Evolutionary conservation across 2,113 vertebrate species (phyloP).

Genomic region (Vicugna pacos): DNA sequence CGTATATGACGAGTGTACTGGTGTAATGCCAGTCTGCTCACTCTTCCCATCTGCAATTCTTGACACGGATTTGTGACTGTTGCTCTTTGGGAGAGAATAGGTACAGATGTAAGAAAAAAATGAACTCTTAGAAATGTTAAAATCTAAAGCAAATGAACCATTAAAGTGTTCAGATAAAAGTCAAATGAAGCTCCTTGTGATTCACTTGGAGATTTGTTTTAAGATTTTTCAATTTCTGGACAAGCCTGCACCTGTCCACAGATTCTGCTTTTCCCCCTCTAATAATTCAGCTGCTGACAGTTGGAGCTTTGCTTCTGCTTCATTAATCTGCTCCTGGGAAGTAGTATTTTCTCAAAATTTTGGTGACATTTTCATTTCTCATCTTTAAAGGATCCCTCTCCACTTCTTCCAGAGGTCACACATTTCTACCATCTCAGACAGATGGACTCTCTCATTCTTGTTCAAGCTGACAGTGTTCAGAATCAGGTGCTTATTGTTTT

Average conservation of each 20-base stretch:
- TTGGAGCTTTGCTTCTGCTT: constrained; percentile 74
- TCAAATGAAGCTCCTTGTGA: constrained; percentile 37
- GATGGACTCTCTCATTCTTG: constrained; percentile 58
- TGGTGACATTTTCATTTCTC: constrained; percentile 82
- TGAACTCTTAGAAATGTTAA: constrained; percentile 48
- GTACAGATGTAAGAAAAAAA: background rate
- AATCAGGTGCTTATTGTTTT: background rate
- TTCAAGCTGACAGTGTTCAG: background rate
- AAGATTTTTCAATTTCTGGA: constrained; percentile 54
- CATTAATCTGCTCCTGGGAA: constrained; percentile 81
- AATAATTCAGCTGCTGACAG: constrained; percentile 78
- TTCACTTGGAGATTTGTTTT: constrained; percentile 19
- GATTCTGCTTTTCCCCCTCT: constrained; percentile 51
- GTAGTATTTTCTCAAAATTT: constrained; percentile 76
- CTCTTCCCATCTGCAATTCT: background rate
- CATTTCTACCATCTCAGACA: constrained; percentile 58
- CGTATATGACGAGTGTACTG: background rate
- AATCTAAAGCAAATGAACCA: constrained; percentile 44
- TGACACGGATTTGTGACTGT: background rate
- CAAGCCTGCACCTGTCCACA: constrained; percentile 57
- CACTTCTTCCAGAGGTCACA: constrained; percentile 59
- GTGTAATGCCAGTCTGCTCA: background rate
- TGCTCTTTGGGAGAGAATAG: constrained; percentile 5
- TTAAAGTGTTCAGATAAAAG: constrained; percentile 45
- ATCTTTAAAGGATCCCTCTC: constrained; percentile 74